These are phyloP conservation scores for Cyaniris semiargus DNA, from an alignment of 2,888 invertebrate genomes.

Conservation along the genomic window DNA sequence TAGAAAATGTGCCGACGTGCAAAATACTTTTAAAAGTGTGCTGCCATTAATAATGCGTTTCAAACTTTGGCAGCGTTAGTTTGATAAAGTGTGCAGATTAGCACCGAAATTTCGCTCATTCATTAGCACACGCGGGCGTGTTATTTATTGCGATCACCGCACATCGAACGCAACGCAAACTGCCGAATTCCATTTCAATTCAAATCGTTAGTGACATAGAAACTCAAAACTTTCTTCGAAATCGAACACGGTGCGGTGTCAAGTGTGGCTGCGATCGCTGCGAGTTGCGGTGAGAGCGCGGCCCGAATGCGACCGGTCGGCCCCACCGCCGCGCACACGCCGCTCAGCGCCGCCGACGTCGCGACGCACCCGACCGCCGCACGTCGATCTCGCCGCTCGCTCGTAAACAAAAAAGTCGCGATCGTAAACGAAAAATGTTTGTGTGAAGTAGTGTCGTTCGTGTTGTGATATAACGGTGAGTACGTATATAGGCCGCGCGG, in stretches of 20 bases:
- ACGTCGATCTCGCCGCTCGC: slow-evolving; percentile 49
- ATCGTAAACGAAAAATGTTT: slow-evolving; percentile 36
- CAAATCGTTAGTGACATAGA: slow-evolving; percentile 62
- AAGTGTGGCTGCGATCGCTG: slow-evolving; percentile 78
- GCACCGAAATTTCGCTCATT: background rate
- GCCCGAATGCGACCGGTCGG: slow-evolving; percentile 79
- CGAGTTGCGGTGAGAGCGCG: slow-evolving; percentile 72
- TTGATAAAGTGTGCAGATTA: slow-evolving; percentile 6
- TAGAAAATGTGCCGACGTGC: background rate
- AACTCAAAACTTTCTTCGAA: slow-evolving; percentile 77
- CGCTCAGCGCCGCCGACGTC: slow-evolving; percentile 75
- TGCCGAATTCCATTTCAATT: slow-evolving; percentile 33
- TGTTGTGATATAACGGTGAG: slow-evolving; percentile 41
- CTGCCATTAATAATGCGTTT: background rate
- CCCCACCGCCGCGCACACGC: slow-evolving; percentile 66
- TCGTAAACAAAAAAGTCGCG: slow-evolving; percentile 48
- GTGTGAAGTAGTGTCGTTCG: slow-evolving; percentile 28
- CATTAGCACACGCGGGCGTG: background rate
- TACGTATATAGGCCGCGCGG: slow-evolving; percentile 36
- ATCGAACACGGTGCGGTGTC: slow-evolving; percentile 72
- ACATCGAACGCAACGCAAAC: background rate
- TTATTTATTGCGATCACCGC: background rate
- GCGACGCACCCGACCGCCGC: slow-evolving; percentile 73
- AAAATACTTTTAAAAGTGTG: background rate
- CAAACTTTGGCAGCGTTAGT: background rate